Percentiles rank a stretch among this genome's conserved stretches.
These are phyloP conservation scores for Morpho achilles DNA, from an alignment of 2,888 invertebrate species.

Conservation along the genomic window DNA sequence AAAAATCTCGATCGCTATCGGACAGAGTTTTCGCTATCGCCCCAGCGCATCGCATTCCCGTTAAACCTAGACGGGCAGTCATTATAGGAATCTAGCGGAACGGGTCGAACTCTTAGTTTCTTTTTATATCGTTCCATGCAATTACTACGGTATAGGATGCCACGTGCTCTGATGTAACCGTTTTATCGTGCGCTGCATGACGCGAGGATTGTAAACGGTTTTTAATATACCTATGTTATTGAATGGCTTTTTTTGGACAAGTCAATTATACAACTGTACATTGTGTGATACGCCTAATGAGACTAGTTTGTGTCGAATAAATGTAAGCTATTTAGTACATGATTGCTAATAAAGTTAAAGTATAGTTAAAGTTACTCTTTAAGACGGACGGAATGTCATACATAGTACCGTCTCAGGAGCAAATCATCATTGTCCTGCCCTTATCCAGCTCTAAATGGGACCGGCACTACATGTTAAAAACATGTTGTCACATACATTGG, in stretches of 20 bases:
- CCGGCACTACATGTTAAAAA: no score
- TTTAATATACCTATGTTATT: background rate
- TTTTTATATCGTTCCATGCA: conserved; percentile 59
- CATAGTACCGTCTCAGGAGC: background rate
- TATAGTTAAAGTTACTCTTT: no score
- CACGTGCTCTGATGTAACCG: conserved; percentile 55
- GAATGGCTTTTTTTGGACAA: background rate
- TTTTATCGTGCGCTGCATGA: conserved; percentile 33
- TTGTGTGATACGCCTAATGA: background rate
- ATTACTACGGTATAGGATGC: conserved; percentile 57
- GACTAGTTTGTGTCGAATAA: no score
- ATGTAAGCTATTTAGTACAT: no score
- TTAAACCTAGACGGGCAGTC: conserved; percentile 41
- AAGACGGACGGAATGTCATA: no score
- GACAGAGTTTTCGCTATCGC: conserved; percentile 35
- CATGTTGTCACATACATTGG: no score
- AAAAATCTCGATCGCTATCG: conserved; percentile 22
- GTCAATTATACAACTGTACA: background rate
- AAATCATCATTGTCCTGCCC: background rate
- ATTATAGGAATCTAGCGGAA: conserved; percentile 69
- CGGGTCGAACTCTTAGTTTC: conserved; percentile 62
- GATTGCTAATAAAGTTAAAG: no score
- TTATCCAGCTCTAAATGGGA: background rate
- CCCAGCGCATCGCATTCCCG: conserved; percentile 26
- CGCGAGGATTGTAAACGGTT: conserved; percentile 13